Base-by-base conservation (phyloP, 2,888 invertebrate genomes). In the Craniophora ligustri region DNA sequence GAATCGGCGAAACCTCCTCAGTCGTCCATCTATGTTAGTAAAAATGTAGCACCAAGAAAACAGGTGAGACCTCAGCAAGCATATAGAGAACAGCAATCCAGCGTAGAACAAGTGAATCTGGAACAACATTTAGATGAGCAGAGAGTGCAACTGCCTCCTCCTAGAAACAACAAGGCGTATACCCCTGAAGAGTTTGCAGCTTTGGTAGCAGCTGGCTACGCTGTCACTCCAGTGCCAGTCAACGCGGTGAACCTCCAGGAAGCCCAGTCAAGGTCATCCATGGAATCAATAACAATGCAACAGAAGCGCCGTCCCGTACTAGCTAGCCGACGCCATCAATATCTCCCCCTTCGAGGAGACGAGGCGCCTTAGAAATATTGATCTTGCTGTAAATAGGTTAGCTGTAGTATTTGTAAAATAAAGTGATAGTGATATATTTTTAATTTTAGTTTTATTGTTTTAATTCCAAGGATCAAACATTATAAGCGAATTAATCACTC, bases 141-240 rank as follows among this genome's bases (percentile, higher is more conserved):
- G 51, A 78, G 92, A 51, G 81, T 89, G 0, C 88, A 85, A n/a
- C 75, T 94, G 44, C 94, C 94, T 46, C 94, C 93, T 1, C 94
- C 94, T 6, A 93, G 84, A 60, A 94, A 94, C 50, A 92, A 91
- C 60, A 93, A 89, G 62, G 93, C 93, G 1, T 94, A 94, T 51
- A 94, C 94, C 42, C 94, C 92, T 50, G 93, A 94, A 49, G 94
- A 94, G 63, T 94, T 94, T 53, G 88, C 88, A 14, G 93, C 92
- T 10, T 79, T 94, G 54, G 85, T 94, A 31, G 93, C 90, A 8
- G 94, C 94, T 51, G 94, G 94, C 0, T 94, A 93, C 59, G 83
- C 94, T 1, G 94, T 94, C 1, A 94, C 94, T 2, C 94, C 94
- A 23, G 84, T 94, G 30, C 94, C 94, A 44, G 90, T 94, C 1